Conservation (phyloP, 2,797 vertebrate species). For the Sebastes nivosus region DNA sequence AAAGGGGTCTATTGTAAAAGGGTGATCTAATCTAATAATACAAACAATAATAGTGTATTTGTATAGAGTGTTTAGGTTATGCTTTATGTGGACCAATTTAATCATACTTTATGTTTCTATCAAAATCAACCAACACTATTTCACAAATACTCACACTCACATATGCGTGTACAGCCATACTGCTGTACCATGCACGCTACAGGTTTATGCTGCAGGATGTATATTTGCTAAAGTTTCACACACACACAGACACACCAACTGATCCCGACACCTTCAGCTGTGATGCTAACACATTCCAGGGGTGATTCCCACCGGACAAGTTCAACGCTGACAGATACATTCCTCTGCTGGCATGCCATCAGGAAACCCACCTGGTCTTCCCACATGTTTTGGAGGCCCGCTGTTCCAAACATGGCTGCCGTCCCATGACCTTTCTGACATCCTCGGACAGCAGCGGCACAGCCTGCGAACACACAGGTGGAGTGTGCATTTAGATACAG, state of each 20-base stretch:
- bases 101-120: not conserved
- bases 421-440: conserved; percentile 31
- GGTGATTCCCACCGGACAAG: conserved; percentile 44
- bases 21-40: not conserved
- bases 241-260: conserved; percentile 3
- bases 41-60: not conserved
- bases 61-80: not conserved
- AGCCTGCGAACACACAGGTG: conserved; percentile 29
- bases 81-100: too few relatives aligned
- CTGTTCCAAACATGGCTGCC: not conserved
- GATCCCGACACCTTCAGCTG: conserved; percentile 57
- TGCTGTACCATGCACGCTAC: too few relatives aligned
- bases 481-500: not conserved
- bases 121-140: not conserved
- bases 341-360: conserved; percentile 43
- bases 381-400: conserved; percentile 4
- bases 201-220: not conserved
- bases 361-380: conserved; percentile 50
- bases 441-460: conserved; percentile 2
- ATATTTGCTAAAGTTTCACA: not conserved
- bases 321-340: conserved; percentile 63
- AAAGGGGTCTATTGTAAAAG: too few relatives aligned
- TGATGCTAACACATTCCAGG: conserved; percentile 57
- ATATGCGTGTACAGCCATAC: not conserved
- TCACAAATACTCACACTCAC: not conserved